Percentiles rank a stretch among this genome's conserved stretches.
Conservation (phyloP, 2,113 vertebrate genomes). For the Labeo catla region DNA sequence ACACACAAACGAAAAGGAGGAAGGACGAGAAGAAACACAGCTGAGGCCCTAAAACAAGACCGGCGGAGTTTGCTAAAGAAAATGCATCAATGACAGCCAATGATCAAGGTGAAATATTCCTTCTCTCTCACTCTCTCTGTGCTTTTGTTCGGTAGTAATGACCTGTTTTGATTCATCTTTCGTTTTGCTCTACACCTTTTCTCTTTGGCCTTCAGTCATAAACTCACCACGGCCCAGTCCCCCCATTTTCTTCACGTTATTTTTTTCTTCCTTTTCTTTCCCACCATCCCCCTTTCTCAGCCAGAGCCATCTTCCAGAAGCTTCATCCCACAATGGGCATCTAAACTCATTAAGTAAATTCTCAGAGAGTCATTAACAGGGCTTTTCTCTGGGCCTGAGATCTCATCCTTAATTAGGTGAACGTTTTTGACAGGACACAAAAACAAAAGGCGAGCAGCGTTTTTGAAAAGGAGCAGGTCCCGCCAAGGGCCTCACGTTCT, state of each 20-base stretch:
- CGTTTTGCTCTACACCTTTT: slow-evolving; percentile 80
- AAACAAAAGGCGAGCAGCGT: slow-evolving; percentile 90
- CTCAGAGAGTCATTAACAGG: slow-evolving; percentile 90
- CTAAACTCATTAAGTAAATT: slow-evolving; percentile 98
- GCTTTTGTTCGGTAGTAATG: slow-evolving; percentile 82
- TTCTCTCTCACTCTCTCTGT: slow-evolving; percentile 11
- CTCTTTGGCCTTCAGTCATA: slow-evolving; percentile 72
- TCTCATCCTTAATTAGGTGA: slow-evolving; percentile 98
- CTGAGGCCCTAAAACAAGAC: slow-evolving; percentile 67
- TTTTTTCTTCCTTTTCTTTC: not conserved
- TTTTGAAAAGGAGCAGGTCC: slow-evolving; percentile 91
- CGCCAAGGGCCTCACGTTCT: slow-evolving; percentile 85
- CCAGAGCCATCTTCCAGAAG: slow-evolving; percentile 81
- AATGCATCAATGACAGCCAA: slow-evolving; percentile 77
- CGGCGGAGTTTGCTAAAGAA: slow-evolving; percentile 88
- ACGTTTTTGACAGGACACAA: slow-evolving; percentile 90
- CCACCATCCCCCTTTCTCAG: slow-evolving; percentile 16
- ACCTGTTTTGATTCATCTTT: slow-evolving; percentile 73
- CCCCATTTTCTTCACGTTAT: not conserved
- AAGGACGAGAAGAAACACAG: slow-evolving; percentile 31
- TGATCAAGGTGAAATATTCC: slow-evolving; percentile 88
- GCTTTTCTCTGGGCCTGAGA: slow-evolving; percentile 87
- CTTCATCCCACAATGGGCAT: slow-evolving; percentile 88
- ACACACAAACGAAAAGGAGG: slow-evolving; percentile 81
- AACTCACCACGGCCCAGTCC: slow-evolving; percentile 54